These are phyloP conservation scores for Whitmania pigra DNA, from an alignment of 1,140 invertebrate species.

Conservation along the genomic window DNA sequence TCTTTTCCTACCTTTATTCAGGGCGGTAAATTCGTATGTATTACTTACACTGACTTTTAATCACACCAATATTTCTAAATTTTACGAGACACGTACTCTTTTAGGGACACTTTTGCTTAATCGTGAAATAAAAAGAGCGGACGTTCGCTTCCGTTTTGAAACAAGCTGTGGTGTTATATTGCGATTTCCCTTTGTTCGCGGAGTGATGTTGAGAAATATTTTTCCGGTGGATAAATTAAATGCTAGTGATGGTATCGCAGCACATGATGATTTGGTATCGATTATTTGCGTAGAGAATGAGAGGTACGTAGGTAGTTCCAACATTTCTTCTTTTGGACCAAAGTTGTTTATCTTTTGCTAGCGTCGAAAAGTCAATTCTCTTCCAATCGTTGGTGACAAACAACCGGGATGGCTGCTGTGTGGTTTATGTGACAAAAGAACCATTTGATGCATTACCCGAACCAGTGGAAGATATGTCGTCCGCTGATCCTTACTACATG, in stretches of 20 bases:
- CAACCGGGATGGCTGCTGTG: neutral
- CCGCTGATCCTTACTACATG: neutral
- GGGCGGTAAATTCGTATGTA: too few relatives aligned
- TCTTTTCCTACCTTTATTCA: too few relatives aligned
- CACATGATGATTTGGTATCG: conserved; percentile 4
- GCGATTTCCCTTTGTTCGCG: neutral
- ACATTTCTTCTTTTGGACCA: neutral
- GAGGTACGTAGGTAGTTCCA: neutral
- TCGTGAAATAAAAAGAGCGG: too few relatives aligned
- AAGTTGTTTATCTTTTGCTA: neutral
- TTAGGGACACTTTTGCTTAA: too few relatives aligned
- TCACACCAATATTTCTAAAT: too few relatives aligned
- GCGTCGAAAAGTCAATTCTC: neutral
- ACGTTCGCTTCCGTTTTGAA: too few relatives aligned
- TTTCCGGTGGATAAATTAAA: neutral
- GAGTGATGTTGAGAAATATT: neutral
- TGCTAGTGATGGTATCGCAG: neutral
- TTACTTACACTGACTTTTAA: too few relatives aligned
- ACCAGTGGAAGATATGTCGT: conserved; percentile 1
- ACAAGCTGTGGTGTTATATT: neutral
- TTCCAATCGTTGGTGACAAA: neutral
- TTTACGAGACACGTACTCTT: too few relatives aligned
- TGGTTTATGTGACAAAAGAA: neutral
- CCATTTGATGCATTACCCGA: neutral
- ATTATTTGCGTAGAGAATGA: neutral